Evolutionary conservation across 2,113 vertebrate genomes (phyloP), one percentile per base, ranked within the genome.

Genomic region (Tapirus terrestris): DNA sequence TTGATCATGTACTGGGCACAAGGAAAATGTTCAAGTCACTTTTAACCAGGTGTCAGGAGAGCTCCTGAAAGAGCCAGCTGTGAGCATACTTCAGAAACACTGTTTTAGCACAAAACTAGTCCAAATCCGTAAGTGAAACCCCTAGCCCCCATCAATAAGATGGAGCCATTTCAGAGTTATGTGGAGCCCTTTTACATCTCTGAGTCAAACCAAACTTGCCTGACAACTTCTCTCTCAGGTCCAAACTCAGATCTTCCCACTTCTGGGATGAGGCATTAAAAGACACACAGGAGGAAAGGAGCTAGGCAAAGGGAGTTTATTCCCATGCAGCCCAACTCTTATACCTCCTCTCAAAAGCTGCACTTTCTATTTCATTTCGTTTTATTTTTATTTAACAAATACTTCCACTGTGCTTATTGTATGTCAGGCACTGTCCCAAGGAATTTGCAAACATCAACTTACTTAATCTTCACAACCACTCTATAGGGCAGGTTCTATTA

Each of bases 361-460:
- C 27, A 21, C 51, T 88, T 89, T 80, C 60, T 33, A 60, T 61
- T 65, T 79, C 18, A 12, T 91, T 70, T 85, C 56, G 12, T 61
- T 90, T 56, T 76, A 23, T 65, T 56, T 94, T 93, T 86, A 58
- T 48, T 90, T 94, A 94, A 39, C 36, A 88, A 20, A 29, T 48
- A 51, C 68, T 91, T 80, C 21, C 31, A 53, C 56, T n/a, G 18
- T 63, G 9, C 25, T 48, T 53, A n/a, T 13, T 39, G 23, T 29
- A 11, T 82, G 12, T 36, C 29, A 53, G 31, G 45, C n/a, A 53
- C 29, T 73, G 12, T 81, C 39, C 23, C 61, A 58, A 58, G 51
- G 73, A 67, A 82, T 60, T 61, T 43, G 23, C 56, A 72, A 65
- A 51, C 39, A 29, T 18, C 33, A 61, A 43, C 60, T 85, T 36